Evolutionary conservation across 1,140 invertebrate genomes (phyloP), one percentile per base, ranked within the genome.

Genomic region (Zaprionus nigranus): DNA sequence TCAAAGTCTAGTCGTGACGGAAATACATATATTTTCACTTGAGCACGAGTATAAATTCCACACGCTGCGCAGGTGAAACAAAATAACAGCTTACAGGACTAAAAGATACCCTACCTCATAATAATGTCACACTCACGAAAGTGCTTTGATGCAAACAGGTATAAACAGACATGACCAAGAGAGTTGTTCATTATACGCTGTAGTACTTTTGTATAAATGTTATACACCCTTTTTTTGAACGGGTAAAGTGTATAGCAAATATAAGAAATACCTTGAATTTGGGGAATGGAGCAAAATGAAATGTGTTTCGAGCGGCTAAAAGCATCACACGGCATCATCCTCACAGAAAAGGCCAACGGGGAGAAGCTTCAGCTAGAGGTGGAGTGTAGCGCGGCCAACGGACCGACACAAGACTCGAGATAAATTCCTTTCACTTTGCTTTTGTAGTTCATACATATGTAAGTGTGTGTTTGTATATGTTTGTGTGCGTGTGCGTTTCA

Each of bases 391-490:
- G 20, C 2, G 12, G 46, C 20, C 46, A 51, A 51, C 46, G 20
- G 46, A 22, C 46, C 46, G 46, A 51, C 20, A 51, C 46, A 51
- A 51, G 22, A 46, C 24, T 28, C 20, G 61, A 53, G 38, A 5
- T 15, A 61, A 71, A 60, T 56, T 60, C 69, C 63, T 64, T 75
- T 75, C 36, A 67, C 53, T 46, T 56, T 58, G 11, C 68, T 22
- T 24, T 28, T 36, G 22, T 67, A 63, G 38, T 66, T 63, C 69
- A 46, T 24, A 51, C 46, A 24, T 1, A 13, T 51, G 20, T 49
- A 5, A n/a, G 12, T 20, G 9, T 22, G 46, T 51, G 38, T n/a
- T 0, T 40, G 38, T 40, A n/a, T 15, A 13, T 51, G 20, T 51
- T 0, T 51, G 20, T 51, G 20, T 22, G 34, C 54, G 26, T 46